Percentiles rank a stretch among this genome's conserved stretches.
Evolutionary conservation across 2,888 invertebrate genomes (phyloP).

Genomic region (Rhopalosiphum nymphaeae): DNA sequence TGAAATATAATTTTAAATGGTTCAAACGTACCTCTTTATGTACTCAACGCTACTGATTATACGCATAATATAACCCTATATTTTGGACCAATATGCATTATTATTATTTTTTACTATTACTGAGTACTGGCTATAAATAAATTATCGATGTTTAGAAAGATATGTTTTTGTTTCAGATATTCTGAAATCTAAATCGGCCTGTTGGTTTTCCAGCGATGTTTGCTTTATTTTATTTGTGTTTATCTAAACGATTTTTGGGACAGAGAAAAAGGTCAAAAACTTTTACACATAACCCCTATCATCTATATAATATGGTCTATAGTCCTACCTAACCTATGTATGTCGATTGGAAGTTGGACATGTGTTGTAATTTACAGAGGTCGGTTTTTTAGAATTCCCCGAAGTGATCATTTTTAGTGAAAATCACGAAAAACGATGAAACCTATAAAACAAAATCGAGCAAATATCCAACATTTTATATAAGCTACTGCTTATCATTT

Average conservation of each 20-base stretch:
- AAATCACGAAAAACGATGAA: neutral
- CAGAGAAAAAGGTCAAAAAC: neutral
- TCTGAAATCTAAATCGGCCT: neutral
- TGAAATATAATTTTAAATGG: neutral
- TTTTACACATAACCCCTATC: slow-evolving; percentile 1
- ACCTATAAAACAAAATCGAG: neutral
- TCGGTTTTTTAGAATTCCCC: neutral
- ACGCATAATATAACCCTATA: neutral
- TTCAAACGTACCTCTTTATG: neutral
- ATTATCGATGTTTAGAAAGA: neutral
- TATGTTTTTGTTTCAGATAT: neutral
- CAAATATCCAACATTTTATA: neutral
- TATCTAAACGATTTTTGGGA: neutral
- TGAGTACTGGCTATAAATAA: neutral
- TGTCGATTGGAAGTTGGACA: neutral
- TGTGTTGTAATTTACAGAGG: neutral
- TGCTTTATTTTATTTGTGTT: neutral
- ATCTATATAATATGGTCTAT: neutral
- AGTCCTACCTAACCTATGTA: neutral
- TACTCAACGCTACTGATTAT: neutral
- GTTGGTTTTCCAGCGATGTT: neutral
- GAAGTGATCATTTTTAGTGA: neutral
- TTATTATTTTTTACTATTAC: neutral
- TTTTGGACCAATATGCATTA: neutral
- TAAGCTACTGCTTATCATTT: neutral